Evolutionary conservation across 2,888 invertebrate genomes (phyloP).

Genomic region (Hyalella azteca): DNA sequence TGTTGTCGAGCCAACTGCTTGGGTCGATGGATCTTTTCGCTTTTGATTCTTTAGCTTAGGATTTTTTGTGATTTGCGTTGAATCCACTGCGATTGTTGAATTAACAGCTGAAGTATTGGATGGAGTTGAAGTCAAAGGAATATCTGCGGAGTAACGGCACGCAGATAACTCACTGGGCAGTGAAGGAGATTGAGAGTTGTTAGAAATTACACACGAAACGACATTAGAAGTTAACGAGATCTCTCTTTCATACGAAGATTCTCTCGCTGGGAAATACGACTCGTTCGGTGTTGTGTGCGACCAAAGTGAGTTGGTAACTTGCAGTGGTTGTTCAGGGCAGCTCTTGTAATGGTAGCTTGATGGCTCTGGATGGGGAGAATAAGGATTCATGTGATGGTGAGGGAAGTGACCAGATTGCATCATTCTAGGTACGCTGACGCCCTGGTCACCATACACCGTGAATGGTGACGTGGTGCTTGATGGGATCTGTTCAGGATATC

Average conservation of each 20-base stretch:
- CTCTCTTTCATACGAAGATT: not conserved
- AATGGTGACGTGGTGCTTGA: not conserved
- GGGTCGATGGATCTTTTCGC: slow-evolving; percentile 4
- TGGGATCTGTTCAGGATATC: not conserved
- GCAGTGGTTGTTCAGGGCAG: not conserved
- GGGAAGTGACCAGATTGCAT: not conserved
- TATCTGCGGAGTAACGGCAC: not conserved
- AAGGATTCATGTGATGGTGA: not conserved
- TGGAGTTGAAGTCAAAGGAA: not conserved
- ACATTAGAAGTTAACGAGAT: not conserved
- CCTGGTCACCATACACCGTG: not conserved
- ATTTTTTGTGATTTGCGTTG: slow-evolving; percentile 12
- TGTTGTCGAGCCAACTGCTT: slow-evolving; percentile 51
- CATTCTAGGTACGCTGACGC: not conserved
- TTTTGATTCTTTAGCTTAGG: not conserved
- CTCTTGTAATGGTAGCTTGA: not conserved
- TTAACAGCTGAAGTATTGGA: not conserved
- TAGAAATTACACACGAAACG: not conserved
- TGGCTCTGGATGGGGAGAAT: not conserved
- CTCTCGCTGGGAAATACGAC: not conserved
- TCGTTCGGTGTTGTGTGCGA: not conserved
- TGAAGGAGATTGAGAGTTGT: not conserved
- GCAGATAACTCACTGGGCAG: not conserved
- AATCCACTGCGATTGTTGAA: not conserved
- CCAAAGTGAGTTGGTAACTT: not conserved